These are phyloP conservation scores for Liodrosophila aerea DNA, from an alignment of 2,888 invertebrate genomes.

Conservation along the genomic window DNA sequence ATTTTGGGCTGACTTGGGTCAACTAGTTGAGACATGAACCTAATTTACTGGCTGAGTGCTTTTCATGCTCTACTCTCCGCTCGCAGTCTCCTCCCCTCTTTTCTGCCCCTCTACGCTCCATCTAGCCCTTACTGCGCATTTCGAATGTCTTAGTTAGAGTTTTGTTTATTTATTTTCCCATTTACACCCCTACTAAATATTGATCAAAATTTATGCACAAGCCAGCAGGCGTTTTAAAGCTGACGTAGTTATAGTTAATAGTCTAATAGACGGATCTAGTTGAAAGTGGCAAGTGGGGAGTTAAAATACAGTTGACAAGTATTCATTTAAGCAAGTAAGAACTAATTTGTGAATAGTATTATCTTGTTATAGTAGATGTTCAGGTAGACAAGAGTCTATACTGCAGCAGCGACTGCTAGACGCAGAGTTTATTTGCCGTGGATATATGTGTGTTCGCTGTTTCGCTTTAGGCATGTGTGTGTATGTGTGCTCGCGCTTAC, in stretches of 20 bases:
- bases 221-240: conserved; percentile 42
- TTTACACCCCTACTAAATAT: conserved; percentile 14
- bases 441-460: too few species aligned
- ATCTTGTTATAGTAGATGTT: too few species aligned
- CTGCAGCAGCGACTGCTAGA: too few species aligned
- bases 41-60: conserved; percentile 76
- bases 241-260: conserved; percentile 15
- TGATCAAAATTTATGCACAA: conserved; percentile 44
- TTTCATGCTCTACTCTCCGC: conserved; percentile 53
- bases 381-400: too few species aligned
- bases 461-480: too few species aligned
- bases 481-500: too few species aligned
- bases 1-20: conserved; percentile 67
- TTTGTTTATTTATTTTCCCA: conserved; percentile 44
- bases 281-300: too few species aligned
- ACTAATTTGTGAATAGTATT: too few species aligned
- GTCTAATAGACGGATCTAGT: conserved; percentile 12
- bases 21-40: conserved; percentile 78
- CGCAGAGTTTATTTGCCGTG: too few species aligned
- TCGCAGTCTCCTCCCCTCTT: neutral
- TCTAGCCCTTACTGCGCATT: conserved; percentile 31
- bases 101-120: neutral
- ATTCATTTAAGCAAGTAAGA: too few species aligned
- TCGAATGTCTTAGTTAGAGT: conserved; percentile 69
- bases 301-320: too few species aligned